Base-by-base conservation (phyloP, 2,888 invertebrate species). In the Prosopocoilus inquinatus region DNA sequence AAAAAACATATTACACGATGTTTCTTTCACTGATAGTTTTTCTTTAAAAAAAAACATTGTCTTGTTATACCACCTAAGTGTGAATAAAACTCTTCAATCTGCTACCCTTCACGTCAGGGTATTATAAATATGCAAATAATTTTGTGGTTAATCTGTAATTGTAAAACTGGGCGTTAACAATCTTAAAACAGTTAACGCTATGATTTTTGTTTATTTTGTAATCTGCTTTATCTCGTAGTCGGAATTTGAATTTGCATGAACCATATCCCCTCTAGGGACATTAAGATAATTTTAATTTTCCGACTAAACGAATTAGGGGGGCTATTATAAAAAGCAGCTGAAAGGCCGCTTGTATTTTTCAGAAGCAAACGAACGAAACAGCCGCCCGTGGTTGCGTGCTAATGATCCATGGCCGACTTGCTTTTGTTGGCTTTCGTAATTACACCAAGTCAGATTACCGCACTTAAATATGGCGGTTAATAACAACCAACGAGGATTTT, bases 371-470 rank as follows among this genome's bases (percentile, higher is more conserved):
- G 32, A 36, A 13, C 50, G 60, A 60, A 58, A 56, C 55, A 53
- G 53, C 46, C 50, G 50, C 50, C 20, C 35, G 61, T 58, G 61
- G 63, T 63, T 61, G 63, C 63, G 63, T 63, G 63, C 58, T 63
- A 54, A 59, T 60, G 60, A 60, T 60, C 60, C 57, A 59, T 58
- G 61, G 55, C 60, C 57, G 57, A 58, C 55, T 56, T 55, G 60
- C 59, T 60, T 59, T 63, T 63, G 60, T 63, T 63, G 53, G 63
- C 58, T 53, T 53, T 59, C 61, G 59, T 58, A 63, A 63, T 61
- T 60, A 61, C 60, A 47, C 52, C 48, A 44, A 51, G 48, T 52
- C 57, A 52, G 57, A 57, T 57, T 58, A 58, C 50, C 54, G 50
- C 54, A 55, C 54, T 58, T 58, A 58, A 58, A 58, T 58, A 58